Percentiles rank a stretch among this genome's conserved stretches.
Conservation (phyloP, 2,888 invertebrate genomes). For the Aspidapion aeneum region DNA sequence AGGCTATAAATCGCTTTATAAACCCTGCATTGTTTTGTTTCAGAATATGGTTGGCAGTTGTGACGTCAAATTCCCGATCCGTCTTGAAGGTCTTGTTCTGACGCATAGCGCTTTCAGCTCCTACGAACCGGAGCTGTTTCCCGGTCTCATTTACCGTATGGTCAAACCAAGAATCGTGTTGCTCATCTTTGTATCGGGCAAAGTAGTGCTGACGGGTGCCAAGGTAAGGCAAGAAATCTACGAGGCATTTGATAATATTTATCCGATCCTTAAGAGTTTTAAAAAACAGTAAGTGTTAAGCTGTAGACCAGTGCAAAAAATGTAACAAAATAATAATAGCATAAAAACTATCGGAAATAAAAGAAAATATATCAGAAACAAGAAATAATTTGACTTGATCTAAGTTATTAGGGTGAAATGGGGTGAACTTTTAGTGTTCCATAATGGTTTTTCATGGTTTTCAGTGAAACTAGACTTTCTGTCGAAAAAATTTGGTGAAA, state of each 20-base stretch:
- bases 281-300: slow-evolving; percentile 21
- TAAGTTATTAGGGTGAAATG: too few relatives aligned
- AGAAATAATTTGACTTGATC: too few relatives aligned
- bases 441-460: too few relatives aligned
- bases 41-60: slow-evolving; percentile 81
- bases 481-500: too few relatives aligned
- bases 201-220: slow-evolving; percentile 79
- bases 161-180: slow-evolving; percentile 78
- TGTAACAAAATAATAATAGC: too few relatives aligned
- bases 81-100: slow-evolving; percentile 63
- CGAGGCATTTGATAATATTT: slow-evolving; percentile 74
- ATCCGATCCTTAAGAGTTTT: slow-evolving; percentile 74
- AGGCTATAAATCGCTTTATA: too few relatives aligned
- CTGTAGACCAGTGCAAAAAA: too few relatives aligned
- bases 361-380: too few relatives aligned
- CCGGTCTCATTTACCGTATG: slow-evolving; percentile 81
- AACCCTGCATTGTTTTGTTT: slow-evolving; percentile 2
- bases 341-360: too few relatives aligned
- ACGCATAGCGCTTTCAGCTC: slow-evolving; percentile 77
- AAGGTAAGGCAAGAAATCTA: slow-evolving; percentile 72
- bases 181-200: slow-evolving; percentile 82
- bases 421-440: too few relatives aligned
- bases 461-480: too few relatives aligned
- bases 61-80: slow-evolving; percentile 82
- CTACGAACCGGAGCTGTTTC: slow-evolving; percentile 82